Conservation (phyloP, 2,113 vertebrate genomes). For the Ammodytes marinus region DNA sequence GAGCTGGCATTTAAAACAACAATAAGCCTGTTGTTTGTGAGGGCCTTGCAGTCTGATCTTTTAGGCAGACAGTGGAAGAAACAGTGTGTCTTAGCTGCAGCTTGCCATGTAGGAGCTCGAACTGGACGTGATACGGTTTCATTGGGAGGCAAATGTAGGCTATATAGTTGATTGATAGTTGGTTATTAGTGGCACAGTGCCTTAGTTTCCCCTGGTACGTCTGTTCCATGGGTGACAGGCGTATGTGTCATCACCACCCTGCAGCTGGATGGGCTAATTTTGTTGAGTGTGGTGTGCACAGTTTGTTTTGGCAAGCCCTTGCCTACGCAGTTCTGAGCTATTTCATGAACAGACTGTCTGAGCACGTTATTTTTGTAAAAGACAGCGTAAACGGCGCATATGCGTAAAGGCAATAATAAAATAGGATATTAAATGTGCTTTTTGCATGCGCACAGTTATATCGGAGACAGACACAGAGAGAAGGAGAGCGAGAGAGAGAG, state of each 20-base stretch:
- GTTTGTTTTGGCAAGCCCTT: not conserved
- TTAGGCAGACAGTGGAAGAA: conserved; percentile 19
- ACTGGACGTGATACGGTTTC: not conserved
- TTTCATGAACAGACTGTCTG: not conserved
- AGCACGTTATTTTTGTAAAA: not conserved
- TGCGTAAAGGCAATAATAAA: conserved; percentile 16
- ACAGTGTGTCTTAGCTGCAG: conserved; percentile 22
- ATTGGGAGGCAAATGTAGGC: not conserved
- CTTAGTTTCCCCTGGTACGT: conserved; percentile 5
- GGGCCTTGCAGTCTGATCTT: conserved; percentile 29
- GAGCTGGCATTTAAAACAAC: conserved; percentile 77
- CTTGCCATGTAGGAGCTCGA: not conserved
- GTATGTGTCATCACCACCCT: conserved; percentile 55
- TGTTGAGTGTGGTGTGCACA: not conserved
- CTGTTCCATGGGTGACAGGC: conserved; percentile 47
- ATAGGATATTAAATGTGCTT: conserved; percentile 20
- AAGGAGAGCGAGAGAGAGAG: not conserved
- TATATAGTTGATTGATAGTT: not conserved
- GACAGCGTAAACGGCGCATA: not conserved
- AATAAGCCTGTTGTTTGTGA: conserved; percentile 59
- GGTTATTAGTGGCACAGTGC: conserved; percentile 7
- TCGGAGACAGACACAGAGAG: conserved; percentile 20
- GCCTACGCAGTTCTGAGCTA: not conserved
- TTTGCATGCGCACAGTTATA: conserved; percentile 27
- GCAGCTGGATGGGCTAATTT: conserved; percentile 46